These are phyloP conservation scores for Sebastes wilsoni DNA, from an alignment of 2,797 vertebrate species.

Conservation along the genomic window DNA sequence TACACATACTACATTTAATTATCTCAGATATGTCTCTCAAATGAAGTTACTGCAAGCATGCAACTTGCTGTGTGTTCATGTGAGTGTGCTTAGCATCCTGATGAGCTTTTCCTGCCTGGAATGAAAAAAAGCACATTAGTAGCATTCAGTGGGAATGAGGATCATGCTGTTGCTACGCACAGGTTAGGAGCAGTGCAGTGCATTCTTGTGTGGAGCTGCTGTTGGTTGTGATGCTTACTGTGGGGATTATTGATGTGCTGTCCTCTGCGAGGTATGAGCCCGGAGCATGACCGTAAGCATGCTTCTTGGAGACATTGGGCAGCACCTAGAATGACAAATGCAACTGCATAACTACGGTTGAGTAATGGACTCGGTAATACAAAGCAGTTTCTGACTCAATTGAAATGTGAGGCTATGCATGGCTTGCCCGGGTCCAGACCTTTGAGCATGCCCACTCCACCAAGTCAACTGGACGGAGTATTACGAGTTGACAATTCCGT, in stretches of 20 bases:
- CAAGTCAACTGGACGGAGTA: neutral
- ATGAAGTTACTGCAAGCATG: neutral
- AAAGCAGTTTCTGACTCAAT: neutral
- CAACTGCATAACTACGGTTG: neutral
- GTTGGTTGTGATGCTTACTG: neutral
- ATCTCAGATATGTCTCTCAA: neutral
- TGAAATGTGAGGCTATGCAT: neutral
- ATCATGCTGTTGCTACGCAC: neutral
- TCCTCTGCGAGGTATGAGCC: conserved; percentile 2
- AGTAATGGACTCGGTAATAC: neutral
- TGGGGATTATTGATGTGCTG: conserved; percentile 11
- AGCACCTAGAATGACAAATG: neutral
- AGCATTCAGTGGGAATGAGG: neutral
- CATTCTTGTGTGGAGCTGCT: neutral
- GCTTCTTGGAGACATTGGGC: conserved; percentile 2
- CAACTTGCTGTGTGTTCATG: conserved; percentile 4
- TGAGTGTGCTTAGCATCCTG: neutral
- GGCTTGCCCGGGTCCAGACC: neutral
- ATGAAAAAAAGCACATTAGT: neutral
- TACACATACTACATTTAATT: neutral
- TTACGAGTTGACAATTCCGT: neutral
- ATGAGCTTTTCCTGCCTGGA: neutral
- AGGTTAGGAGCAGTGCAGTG: neutral
- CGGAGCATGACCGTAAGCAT: conserved; percentile 5
- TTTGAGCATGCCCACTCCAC: neutral